Percentiles rank a stretch among this genome's conserved stretches.
Conservation (phyloP, 2,113 vertebrate genomes). For the Dermatemys mawii region DNA sequence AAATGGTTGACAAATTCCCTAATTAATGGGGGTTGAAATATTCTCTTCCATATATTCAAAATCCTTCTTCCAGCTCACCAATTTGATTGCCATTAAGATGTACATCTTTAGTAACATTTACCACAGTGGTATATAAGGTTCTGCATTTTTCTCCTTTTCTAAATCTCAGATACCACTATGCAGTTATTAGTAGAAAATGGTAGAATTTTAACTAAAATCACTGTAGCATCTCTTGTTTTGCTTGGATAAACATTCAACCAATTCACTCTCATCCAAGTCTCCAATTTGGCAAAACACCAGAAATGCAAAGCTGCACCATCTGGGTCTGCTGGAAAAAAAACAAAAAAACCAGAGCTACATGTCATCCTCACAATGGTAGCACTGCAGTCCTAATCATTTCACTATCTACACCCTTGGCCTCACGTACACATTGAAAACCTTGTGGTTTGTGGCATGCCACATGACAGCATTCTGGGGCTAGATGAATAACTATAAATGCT, state of each 20-base stretch:
- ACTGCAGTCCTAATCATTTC: background rate
- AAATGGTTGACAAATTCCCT: background rate
- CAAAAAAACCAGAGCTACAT: background rate
- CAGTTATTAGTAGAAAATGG: background rate
- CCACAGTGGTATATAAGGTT: background rate
- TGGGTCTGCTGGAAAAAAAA: background rate
- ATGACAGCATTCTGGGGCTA: background rate
- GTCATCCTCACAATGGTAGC: background rate
- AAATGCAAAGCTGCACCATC: background rate
- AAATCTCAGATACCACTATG: background rate
- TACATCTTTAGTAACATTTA: background rate
- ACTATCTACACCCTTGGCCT: background rate
- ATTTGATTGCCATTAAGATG: background rate
- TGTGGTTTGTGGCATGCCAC: background rate
- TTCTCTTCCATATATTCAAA: background rate
- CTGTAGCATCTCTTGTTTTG: background rate
- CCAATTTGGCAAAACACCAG: background rate
- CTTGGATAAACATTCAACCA: background rate
- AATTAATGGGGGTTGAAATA: background rate
- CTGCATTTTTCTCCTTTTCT: background rate
- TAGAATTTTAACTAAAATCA: background rate
- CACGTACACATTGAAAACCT: background rate
- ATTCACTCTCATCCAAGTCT: background rate
- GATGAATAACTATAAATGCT: background rate
- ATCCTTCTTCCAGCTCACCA: background rate